A percentile compares a stretch with the other conserved stretches of the same genome.
Conservation (phyloP, 2,113 vertebrate species). For the Mesembrinibis cayennensis region DNA sequence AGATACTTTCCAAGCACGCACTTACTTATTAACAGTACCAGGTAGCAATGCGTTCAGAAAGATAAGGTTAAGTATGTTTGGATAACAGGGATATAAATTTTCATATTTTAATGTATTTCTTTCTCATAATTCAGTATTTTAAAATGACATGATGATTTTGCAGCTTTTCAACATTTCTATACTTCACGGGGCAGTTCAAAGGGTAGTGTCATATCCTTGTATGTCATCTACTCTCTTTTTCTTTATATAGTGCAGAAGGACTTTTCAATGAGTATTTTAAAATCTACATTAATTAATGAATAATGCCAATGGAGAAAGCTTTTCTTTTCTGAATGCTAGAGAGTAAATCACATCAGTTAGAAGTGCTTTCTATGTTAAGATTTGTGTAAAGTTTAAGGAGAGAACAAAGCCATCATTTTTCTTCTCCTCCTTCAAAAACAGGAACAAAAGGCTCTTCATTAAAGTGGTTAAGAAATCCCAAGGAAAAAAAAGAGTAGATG, state of each 20-base stretch:
- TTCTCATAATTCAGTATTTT: not conserved
- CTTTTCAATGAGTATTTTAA: not conserved
- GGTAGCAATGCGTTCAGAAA: not conserved
- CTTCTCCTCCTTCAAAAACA: not conserved
- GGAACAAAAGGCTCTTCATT: constrained; percentile 3
- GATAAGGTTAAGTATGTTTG: not conserved
- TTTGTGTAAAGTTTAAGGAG: not conserved
- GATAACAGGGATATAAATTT: not conserved
- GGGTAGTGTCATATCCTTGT: not conserved
- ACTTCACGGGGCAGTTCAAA: not conserved
- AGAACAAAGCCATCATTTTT: not conserved
- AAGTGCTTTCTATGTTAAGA: not conserved
- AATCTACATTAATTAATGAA: not conserved
- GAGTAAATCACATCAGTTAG: not conserved
- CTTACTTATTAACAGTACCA: not conserved
- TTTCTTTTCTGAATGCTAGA: not conserved
- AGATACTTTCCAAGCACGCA: not conserved
- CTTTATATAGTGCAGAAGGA: not conserved
- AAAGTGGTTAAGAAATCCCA: not conserved
- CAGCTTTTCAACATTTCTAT: not conserved
- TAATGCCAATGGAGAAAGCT: not conserved
- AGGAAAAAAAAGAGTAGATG: not conserved
- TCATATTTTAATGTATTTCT: not conserved
- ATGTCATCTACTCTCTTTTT: not conserved
- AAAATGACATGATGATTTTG: not conserved